Percentiles rank a stretch among this genome's conserved stretches.
phyloP scores from a whole-genome alignment of 2,888 invertebrate genomes.

The Dasypolia templi region DNA sequence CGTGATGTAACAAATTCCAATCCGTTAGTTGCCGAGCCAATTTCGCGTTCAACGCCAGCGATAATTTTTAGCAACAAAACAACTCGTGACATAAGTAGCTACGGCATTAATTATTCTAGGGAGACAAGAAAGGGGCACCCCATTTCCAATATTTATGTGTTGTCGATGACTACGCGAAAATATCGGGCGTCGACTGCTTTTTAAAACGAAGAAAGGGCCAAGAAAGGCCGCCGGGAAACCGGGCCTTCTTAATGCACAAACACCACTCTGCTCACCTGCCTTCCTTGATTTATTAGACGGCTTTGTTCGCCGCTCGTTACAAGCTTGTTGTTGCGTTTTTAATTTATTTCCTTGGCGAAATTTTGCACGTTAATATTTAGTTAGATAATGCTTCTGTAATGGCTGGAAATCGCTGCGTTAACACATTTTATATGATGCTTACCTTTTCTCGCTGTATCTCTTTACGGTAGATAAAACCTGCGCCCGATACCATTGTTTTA shows the following conservation, averaged over 20 bases:
- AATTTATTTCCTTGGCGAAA: slow-evolving; percentile 88
- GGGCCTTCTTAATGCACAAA: slow-evolving; percentile 90
- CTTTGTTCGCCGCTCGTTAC: slow-evolving; percentile 89
- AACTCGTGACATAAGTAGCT: slow-evolving; percentile 86
- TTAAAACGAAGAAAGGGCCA: slow-evolving; percentile 90
- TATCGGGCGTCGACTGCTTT: slow-evolving; percentile 90
- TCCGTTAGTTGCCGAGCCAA: slow-evolving; percentile 74
- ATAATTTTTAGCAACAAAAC: slow-evolving; percentile 87
- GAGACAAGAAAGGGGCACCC: slow-evolving; percentile 90
- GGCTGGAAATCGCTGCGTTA: slow-evolving; percentile 70
- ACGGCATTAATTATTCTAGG: slow-evolving; percentile 89
- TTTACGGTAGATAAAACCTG: no score
- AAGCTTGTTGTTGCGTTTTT: slow-evolving; percentile 90
- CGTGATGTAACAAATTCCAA: no score
- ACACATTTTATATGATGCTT: slow-evolving; percentile 69
- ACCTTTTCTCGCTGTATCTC: slow-evolving; percentile 20
- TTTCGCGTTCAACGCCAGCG: slow-evolving; percentile 74
- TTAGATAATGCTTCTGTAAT: slow-evolving; percentile 80
- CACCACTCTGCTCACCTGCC: slow-evolving; percentile 89
- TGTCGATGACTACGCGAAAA: slow-evolving; percentile 90
- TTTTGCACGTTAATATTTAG: slow-evolving; percentile 88
- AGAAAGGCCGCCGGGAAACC: slow-evolving; percentile 88
- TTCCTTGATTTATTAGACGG: slow-evolving; percentile 88
- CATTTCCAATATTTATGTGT: slow-evolving; percentile 91
- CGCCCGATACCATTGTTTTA: neutral